Conservation (phyloP, 2,888 invertebrate species). For the Plagodis pulveraria region DNA sequence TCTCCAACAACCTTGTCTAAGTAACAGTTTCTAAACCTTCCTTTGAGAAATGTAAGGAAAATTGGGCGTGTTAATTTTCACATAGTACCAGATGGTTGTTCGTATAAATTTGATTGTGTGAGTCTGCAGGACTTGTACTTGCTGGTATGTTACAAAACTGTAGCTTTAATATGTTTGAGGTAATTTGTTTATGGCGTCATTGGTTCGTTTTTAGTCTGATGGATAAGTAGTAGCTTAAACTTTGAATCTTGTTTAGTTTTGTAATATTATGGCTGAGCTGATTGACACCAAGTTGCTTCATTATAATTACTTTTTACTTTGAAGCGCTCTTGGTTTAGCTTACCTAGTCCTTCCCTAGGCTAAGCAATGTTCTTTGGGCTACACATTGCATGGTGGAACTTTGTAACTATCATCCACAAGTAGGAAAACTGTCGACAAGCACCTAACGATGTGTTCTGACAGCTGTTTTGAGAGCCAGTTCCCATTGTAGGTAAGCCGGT, state of each 20-base stretch:
- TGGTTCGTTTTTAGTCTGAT: constrained; percentile 6
- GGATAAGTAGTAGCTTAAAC: constrained; percentile 1
- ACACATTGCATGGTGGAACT: no score
- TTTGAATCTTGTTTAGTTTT: background rate
- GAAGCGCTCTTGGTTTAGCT: no score
- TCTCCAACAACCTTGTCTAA: constrained; percentile 15
- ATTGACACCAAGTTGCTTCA: no score
- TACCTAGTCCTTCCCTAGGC: no score
- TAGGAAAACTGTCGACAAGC: no score
- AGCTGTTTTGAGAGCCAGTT: no score
- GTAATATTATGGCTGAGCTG: background rate
- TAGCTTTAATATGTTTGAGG: constrained; percentile 10
- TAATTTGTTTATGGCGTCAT: constrained; percentile 11
- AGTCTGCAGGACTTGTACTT: constrained; percentile 9
- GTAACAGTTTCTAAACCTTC: constrained; percentile 1
- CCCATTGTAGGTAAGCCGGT: no score
- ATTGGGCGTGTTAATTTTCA: background rate
- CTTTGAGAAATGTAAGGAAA: background rate
- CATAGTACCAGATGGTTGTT: constrained; percentile 2
- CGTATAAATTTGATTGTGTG: constrained; percentile 13
- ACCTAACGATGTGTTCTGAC: no score
- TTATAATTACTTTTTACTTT: no score
- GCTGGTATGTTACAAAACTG: constrained; percentile 20
- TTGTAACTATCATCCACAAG: no score
- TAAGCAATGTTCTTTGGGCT: no score